These are phyloP conservation scores for Pseudorasbora parva DNA, from an alignment of 2,113 vertebrate species.

Conservation along the genomic window DNA sequence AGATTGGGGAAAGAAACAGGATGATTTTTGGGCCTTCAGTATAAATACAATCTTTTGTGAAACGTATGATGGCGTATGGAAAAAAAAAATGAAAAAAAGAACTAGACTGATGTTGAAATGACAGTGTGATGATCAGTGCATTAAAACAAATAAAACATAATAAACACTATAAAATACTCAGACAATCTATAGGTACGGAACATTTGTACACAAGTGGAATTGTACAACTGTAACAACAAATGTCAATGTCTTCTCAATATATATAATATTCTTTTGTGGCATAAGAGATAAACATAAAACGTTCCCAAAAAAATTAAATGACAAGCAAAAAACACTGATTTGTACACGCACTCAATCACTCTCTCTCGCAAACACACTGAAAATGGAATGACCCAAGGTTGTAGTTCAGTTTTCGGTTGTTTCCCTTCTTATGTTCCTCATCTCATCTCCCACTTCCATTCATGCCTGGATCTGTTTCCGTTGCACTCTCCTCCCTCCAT, in stretches of 20 bases:
- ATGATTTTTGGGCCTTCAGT: no score
- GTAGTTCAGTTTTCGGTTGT: constrained; percentile 45
- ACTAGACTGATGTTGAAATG: constrained; percentile 48
- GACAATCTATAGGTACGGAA: constrained; percentile 60
- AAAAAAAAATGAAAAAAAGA: constrained; percentile 63
- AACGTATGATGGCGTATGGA: constrained; percentile 58
- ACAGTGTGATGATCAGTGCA: constrained; percentile 75
- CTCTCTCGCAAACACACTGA: constrained; percentile 44
- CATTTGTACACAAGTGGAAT: constrained; percentile 60
- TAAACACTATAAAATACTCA: constrained; percentile 68
- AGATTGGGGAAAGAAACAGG: neutral
- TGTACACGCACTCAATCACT: constrained; percentile 52
- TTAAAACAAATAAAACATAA: constrained; percentile 63
- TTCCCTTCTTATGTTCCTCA: constrained; percentile 35
- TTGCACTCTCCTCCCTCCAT: neutral
- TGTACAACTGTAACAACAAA: constrained; percentile 41
- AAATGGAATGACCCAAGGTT: constrained; percentile 72
- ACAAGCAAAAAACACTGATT: constrained; percentile 61
- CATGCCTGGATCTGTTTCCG: constrained; percentile 33
- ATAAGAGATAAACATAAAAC: constrained; percentile 58
- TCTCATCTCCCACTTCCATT: constrained; percentile 51
- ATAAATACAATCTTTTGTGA: neutral
- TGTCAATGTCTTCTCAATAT: constrained; percentile 42
- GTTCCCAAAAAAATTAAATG: constrained; percentile 58
- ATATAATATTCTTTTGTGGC: constrained; percentile 53